Evolutionary conservation across 2,888 invertebrate genomes (phyloP).

Genomic region (Podabrus alpinus): DNA sequence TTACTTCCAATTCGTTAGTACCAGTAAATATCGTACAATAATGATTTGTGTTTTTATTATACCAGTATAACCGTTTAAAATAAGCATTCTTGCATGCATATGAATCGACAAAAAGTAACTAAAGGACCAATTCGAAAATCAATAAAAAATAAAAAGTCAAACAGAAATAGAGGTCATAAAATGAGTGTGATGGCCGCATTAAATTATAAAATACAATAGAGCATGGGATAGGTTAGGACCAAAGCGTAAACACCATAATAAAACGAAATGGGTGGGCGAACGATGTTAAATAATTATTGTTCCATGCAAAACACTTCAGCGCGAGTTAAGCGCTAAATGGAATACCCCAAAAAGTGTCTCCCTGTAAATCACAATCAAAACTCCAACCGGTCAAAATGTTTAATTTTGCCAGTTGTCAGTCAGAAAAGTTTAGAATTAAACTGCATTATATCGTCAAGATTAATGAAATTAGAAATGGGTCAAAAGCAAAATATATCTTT

Average conservation of each 20-base stretch:
- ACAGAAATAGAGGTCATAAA: constrained; percentile 18
- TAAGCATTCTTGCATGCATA: background rate
- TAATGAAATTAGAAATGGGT: background rate
- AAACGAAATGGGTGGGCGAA: constrained; percentile 15
- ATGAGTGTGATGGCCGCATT: constrained; percentile 15
- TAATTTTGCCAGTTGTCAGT: too few species aligned
- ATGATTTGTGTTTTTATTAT: too few species aligned
- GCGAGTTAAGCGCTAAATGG: background rate
- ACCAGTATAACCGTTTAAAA: too few species aligned
- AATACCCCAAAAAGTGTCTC: background rate
- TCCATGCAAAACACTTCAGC: background rate
- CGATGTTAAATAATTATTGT: background rate
- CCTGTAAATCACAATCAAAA: background rate
- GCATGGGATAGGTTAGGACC: constrained; percentile 25
- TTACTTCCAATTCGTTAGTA: too few species aligned
- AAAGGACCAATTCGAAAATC: constrained; percentile 6
- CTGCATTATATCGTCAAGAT: too few species aligned
- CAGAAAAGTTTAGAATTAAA: too few species aligned
- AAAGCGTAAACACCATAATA: constrained; percentile 18
- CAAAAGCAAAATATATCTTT: too few species aligned
- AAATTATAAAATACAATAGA: constrained; percentile 21
- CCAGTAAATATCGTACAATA: too few species aligned
- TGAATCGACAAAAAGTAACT: constrained; percentile 10
- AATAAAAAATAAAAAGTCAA: background rate
- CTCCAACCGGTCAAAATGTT: background rate